phyloP scores from a whole-genome alignment of 2,113 vertebrate species.

The Pachyramphus minor region DNA sequence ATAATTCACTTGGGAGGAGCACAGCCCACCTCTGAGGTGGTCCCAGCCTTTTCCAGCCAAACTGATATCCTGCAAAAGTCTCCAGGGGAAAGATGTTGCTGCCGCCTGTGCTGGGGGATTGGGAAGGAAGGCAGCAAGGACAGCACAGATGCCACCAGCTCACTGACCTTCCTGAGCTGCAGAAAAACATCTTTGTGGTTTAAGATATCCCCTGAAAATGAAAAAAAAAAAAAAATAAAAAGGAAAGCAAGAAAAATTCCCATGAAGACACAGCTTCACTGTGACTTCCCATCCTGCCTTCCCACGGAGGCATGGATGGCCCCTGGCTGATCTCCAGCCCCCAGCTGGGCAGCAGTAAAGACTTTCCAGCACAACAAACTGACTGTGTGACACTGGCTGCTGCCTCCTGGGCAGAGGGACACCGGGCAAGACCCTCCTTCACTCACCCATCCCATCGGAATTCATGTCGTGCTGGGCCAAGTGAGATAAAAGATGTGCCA shows the following conservation, averaged over 20 bases:
- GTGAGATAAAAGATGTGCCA: not conserved
- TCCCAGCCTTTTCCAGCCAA: not conserved
- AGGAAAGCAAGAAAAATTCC: not conserved
- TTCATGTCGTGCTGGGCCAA: not conserved
- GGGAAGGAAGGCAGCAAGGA: not conserved
- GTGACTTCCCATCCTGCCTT: not conserved
- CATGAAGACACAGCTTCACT: not conserved
- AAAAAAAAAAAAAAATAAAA: not conserved
- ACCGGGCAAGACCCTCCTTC: not conserved
- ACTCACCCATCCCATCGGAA: not conserved
- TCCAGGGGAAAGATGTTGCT: accelerated
- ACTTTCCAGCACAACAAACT: not conserved
- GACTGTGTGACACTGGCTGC: not conserved
- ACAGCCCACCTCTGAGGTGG: not conserved
- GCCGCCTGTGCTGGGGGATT: accelerated
- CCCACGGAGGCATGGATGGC: not conserved
- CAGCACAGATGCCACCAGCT: not conserved
- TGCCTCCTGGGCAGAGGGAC: not conserved
- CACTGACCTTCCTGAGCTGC: not conserved
- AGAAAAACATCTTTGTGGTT: not conserved
- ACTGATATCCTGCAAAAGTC: not conserved
- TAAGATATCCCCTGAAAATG: not conserved
- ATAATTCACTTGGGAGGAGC: accelerated
- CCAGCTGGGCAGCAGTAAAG: not conserved
- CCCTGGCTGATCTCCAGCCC: not conserved